A percentile compares a stretch with the other conserved stretches of the same genome.
Conservation (phyloP, 1,140 invertebrate genomes). For the Probaryconus sp. region DNA sequence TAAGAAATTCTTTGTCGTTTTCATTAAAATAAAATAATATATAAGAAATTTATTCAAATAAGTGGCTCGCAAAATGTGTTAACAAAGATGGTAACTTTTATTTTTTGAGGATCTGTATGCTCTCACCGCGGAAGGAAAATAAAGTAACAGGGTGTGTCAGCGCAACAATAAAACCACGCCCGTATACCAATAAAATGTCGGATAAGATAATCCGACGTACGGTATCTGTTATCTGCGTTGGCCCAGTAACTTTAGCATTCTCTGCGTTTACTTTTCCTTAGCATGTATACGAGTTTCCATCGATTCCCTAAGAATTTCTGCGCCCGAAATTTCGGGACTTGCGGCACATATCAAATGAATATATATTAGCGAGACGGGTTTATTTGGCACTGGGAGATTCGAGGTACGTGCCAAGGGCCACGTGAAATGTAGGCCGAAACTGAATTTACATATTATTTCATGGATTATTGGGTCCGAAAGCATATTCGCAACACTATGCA, state of each 20-base stretch:
- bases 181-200: slow-evolving; percentile 39
- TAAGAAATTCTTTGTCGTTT: slow-evolving; percentile 1
- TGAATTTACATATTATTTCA: slow-evolving; percentile 55
- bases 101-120: no score
- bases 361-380: slow-evolving; percentile 29
- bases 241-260: slow-evolving; percentile 11
- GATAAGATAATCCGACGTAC: slow-evolving; percentile 44
- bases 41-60: slow-evolving; percentile 24
- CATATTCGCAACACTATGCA: neutral
- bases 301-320: slow-evolving; percentile 10
- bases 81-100: slow-evolving; percentile 31
- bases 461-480: slow-evolving; percentile 43
- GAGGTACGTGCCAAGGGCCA: slow-evolving; percentile 25
- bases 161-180: slow-evolving; percentile 36
- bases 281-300: slow-evolving; percentile 40
- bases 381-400: slow-evolving; percentile 34
- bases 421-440: slow-evolving; percentile 29
- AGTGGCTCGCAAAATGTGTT: slow-evolving; percentile 6
- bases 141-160: slow-evolving; percentile 28
- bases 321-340: slow-evolving; percentile 22
- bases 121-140: slow-evolving; percentile 21
- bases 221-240: slow-evolving; percentile 24
- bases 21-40: neutral
- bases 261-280: slow-evolving; percentile 41
- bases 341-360: slow-evolving; percentile 54